Base-by-base conservation (phyloP, 2,797 vertebrate genomes). In the Pangasius macronema region DNA sequence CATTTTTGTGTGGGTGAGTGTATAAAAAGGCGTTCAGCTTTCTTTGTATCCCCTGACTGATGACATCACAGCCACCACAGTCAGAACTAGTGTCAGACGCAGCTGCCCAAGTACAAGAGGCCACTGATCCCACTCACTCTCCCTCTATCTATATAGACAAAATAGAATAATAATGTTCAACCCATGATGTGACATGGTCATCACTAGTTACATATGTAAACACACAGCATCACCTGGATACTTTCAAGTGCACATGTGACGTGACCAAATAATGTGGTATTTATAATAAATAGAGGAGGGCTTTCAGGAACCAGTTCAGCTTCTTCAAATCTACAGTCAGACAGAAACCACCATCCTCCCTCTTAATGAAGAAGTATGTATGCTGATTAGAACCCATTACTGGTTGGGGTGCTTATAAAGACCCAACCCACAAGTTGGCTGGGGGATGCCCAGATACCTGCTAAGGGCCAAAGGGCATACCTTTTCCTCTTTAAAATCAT, bases 11-110 rank as follows among this genome's bases (percentile, higher is more conserved):
- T 85, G 49, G 24, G 82, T 85, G 75, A 13, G 63, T 70, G 63
- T 82, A 68, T 88, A 83, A 75, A 79, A 68, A 83, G 70, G 24
- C 76, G 73, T 87, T 87, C 77, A 82, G 72, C 77, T 87, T 75
- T 89, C 86, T 89, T 87, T 89, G 68, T 89, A 86, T 87, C 65
- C 75, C 75, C 84, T 87, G 87, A 85, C 89, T 88, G 80, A 87
- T 89, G 89, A 88, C 80, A 81, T 89, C 82, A 89, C 85, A 81
- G 68, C 85, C 72, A 88, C 79, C 86, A 11, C 65, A 84, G 82
- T 84, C 86, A 89, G 72, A 90, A 89, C 68, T 53, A 87, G 51
- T 82, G 82, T 86, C 86, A 88, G 84, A 89, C 68, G 88, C 84
- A 85, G 77, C 75, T 88, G 85, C 65, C 53, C 30, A 67, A 88